These are phyloP conservation scores for Sturnus vulgaris DNA, from an alignment of 2,113 vertebrate species.

Conservation along the genomic window DNA sequence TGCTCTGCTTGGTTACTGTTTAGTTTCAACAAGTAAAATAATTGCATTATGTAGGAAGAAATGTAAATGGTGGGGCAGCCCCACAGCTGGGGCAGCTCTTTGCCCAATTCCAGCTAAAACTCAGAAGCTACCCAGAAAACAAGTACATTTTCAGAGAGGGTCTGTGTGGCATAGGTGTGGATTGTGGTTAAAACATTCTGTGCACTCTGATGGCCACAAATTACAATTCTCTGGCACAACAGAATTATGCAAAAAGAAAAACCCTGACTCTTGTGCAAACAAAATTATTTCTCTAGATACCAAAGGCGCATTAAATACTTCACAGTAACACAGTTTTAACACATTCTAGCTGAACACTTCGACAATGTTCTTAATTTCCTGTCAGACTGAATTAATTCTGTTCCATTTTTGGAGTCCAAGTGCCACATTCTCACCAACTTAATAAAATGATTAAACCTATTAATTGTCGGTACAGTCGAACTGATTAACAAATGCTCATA, in stretches of 20 bases:
- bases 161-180: fast-evolving
- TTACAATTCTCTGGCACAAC: neutral
- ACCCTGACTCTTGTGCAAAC: fast-evolving
- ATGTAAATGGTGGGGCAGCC: neutral
- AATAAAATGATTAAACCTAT: neutral
- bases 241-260: neutral
- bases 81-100: neutral
- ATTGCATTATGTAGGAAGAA: neutral
- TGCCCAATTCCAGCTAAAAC: neutral
- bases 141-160: neutral
- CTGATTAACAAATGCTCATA: neutral
- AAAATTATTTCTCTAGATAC: neutral
- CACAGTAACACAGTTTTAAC: neutral
- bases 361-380: neutral
- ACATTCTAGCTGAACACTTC: neutral
- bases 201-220: neutral
- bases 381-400: neutral
- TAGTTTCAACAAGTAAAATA: neutral
- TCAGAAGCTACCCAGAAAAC: neutral
- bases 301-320: neutral
- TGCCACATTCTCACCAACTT: neutral
- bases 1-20: neutral
- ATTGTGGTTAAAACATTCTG: neutral
- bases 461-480: neutral
- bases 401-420: neutral